phyloP scores from a whole-genome alignment of 2,888 invertebrate species.

The Diadromus collaris region DNA sequence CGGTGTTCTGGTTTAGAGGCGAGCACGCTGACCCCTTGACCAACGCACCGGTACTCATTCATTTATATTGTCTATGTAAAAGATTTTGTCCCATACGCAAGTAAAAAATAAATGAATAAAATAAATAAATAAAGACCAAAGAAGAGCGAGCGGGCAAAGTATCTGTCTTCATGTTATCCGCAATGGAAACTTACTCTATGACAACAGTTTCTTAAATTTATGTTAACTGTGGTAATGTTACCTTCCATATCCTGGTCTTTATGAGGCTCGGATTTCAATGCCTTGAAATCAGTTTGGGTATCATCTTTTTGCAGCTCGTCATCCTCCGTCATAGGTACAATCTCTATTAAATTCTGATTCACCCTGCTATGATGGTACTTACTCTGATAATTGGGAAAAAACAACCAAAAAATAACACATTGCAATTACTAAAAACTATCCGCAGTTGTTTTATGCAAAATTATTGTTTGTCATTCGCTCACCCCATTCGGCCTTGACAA shows the following conservation, averaged over 20 bases:
- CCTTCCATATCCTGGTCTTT: conserved; percentile 41
- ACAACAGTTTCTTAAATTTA: not conserved
- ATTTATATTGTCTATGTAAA: too few species aligned
- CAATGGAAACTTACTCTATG: not conserved
- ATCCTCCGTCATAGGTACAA: conserved; percentile 79
- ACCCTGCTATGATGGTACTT: conserved; percentile 72
- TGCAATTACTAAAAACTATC: too few species aligned
- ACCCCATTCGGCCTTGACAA: conserved; percentile 72
- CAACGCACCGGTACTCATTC: too few species aligned
- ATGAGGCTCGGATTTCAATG: conserved; percentile 23
- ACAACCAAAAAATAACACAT: too few species aligned
- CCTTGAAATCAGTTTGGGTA: conserved; percentile 32
- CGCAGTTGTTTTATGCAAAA: too few species aligned
- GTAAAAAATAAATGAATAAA: too few species aligned
- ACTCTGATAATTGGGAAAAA: conserved; percentile 65
- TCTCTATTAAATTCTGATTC: conserved; percentile 81
- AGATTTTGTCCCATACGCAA: too few species aligned
- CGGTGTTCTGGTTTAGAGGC: too few species aligned
- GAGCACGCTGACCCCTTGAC: too few species aligned
- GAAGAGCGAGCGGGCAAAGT: too few species aligned
- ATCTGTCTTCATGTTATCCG: too few species aligned
- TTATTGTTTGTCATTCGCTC: conserved; percentile 53
- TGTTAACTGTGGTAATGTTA: conserved; percentile 29
- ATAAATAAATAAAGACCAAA: not conserved
- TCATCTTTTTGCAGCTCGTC: conserved; percentile 63